Conservation (phyloP, 2,888 invertebrate genomes). For the Gastracanthus pulcherrimus region DNA sequence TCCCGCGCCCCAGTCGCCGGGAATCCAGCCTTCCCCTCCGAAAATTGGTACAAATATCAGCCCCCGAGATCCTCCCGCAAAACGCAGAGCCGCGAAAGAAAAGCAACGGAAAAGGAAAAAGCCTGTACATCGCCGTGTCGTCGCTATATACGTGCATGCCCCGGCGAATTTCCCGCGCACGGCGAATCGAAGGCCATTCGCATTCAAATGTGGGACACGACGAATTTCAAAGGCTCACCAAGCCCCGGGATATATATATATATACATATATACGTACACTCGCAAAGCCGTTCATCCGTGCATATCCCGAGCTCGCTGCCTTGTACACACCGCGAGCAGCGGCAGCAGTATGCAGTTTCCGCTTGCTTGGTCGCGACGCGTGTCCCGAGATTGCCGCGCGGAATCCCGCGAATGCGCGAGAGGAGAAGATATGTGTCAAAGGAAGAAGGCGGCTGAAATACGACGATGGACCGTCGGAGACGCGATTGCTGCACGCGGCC, state of each 20-base stretch:
- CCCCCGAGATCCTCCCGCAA: background rate
- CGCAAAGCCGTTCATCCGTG: constrained; percentile 14
- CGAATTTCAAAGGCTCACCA: constrained; percentile 34
- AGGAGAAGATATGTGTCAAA: background rate
- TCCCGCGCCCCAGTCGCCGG: too few relatives aligned
- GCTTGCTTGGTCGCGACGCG: constrained; percentile 18
- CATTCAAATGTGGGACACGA: constrained; percentile 36
- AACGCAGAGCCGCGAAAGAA: background rate
- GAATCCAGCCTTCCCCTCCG: too few relatives aligned
- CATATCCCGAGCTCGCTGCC: constrained; percentile 30
- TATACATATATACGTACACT: background rate
- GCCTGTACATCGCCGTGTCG: background rate
- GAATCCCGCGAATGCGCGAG: constrained; percentile 14
- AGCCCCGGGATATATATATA: background rate
- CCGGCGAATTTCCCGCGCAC: constrained; percentile 10
- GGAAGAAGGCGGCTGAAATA: constrained; percentile 20
- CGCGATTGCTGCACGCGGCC: too few relatives aligned
- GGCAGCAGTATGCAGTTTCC: too few relatives aligned
- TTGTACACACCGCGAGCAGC: too few relatives aligned
- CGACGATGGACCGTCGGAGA: background rate
- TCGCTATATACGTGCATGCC: too few relatives aligned
- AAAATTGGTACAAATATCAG: too few relatives aligned
- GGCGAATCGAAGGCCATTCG: constrained; percentile 35
- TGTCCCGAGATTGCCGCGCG: constrained; percentile 21
- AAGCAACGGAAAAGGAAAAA: too few relatives aligned